phyloP scores from a whole-genome alignment of 2,888 invertebrate genomes.

The Parnassius mnemosyne region DNA sequence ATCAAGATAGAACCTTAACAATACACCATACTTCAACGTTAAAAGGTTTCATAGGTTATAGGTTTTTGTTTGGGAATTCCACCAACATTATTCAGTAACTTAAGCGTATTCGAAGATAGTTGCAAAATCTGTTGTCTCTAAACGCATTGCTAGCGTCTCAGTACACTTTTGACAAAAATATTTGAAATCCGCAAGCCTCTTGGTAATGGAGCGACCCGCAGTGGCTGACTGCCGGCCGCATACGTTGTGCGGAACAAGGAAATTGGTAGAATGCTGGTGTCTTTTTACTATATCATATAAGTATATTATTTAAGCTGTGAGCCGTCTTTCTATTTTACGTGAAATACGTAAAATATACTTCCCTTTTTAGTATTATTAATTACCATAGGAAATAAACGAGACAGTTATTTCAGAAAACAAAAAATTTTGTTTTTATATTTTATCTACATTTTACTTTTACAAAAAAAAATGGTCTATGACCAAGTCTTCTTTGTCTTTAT shows the following conservation, averaged over 20 bases:
- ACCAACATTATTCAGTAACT: conserved; percentile 5
- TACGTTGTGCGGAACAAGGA: conserved; percentile 15
- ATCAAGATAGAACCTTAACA: too few species aligned
- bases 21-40: background rate
- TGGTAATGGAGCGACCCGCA: conserved; percentile 49
- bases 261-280: conserved; percentile 9
- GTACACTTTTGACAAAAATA: conserved; percentile 45
- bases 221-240: conserved; percentile 44
- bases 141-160: conserved; percentile 28
- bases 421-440: too few species aligned
- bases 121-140: conserved; percentile 26
- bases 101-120: conserved; percentile 15
- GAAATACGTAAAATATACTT: background rate
- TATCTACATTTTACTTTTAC: too few species aligned
- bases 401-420: background rate
- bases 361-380: background rate
- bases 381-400: background rate
- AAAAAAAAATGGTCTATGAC: too few species aligned
- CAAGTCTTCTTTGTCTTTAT: too few species aligned
- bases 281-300: conserved; percentile 21
- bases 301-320: conserved; percentile 10
- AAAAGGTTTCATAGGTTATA: background rate
- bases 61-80: background rate
- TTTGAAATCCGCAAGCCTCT: conserved; percentile 62
- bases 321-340: background rate